Conservation (phyloP, 2,797 vertebrate species). For the Jordanella pulchra region DNA sequence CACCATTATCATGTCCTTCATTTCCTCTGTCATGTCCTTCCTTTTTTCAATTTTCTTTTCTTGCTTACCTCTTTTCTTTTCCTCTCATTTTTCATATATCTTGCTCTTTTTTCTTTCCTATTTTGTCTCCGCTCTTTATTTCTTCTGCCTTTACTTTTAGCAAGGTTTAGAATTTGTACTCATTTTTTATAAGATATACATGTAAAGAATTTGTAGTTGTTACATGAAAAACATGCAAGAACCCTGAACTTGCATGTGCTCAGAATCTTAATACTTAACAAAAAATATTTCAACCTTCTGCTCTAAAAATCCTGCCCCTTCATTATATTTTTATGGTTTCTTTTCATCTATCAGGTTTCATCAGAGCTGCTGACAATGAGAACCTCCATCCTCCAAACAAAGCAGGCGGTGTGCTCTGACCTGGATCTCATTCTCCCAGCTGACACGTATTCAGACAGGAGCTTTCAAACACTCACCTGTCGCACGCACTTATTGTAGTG, state of each 20-base stretch:
- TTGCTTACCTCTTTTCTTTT: neutral
- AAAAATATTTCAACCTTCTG: conserved; percentile 23
- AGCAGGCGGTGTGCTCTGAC: conserved; percentile 63
- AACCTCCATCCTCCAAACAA: conserved; percentile 14
- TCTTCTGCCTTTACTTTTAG: too few species aligned
- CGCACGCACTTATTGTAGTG: conserved; percentile 31
- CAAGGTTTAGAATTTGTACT: neutral
- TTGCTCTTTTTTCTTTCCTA: neutral
- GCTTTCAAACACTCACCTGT: conserved; percentile 72
- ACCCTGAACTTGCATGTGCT: conserved; percentile 32
- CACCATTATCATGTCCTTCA: neutral
- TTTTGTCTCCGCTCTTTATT: neutral
- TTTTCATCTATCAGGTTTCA: conserved; percentile 50
- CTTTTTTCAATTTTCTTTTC: neutral
- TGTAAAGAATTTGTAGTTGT: neutral
- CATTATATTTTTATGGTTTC: conserved; percentile 58
- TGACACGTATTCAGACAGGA: conserved; percentile 57
- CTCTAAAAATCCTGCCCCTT: conserved; percentile 37
- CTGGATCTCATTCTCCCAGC: conserved; percentile 47
- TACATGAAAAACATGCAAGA: neutral
- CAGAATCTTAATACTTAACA: neutral
- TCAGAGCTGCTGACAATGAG: conserved; percentile 40
- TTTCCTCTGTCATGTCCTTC: neutral
- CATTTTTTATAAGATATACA: neutral
- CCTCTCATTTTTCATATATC: neutral